Percentiles rank a stretch among this genome's conserved stretches.
These are phyloP conservation scores for Drosophila melanosoma DNA, from an alignment of 2,888 invertebrate genomes.

Conservation along the genomic window DNA sequence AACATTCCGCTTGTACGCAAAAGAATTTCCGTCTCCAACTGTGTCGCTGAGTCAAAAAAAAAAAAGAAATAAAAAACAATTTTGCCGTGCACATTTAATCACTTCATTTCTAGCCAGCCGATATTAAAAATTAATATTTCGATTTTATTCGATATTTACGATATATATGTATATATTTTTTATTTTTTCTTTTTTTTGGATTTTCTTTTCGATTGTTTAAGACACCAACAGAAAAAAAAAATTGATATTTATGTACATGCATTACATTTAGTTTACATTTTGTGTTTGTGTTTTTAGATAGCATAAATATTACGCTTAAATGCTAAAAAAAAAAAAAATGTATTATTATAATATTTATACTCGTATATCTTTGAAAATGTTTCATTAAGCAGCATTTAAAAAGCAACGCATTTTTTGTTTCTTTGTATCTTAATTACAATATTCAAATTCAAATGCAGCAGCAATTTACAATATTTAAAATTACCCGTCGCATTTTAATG, in stretches of 20 bases:
- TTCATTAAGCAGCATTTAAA: constrained; percentile 46
- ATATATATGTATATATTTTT: constrained; percentile 13
- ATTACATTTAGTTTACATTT: constrained; percentile 63
- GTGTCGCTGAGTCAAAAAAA: neutral
- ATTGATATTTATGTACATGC: constrained; percentile 71
- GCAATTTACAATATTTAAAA: constrained; percentile 40
- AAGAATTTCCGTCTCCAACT: neutral
- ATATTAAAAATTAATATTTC: neutral
- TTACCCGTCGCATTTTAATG: constrained; percentile 37
- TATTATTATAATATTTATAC: constrained; percentile 24
- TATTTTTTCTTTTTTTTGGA: constrained; percentile 2
- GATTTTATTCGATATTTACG: constrained; percentile 35
- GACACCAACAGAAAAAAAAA: constrained; percentile 53
- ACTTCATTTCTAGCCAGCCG: neutral
- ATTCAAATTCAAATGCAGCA: constrained; percentile 39
- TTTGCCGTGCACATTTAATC: neutral
- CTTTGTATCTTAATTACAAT: constrained; percentile 3
- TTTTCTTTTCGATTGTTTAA: constrained; percentile 38
- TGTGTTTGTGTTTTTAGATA: constrained; percentile 22
- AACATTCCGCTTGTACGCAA: constrained; percentile 7
- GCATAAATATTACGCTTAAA: constrained; percentile 64
- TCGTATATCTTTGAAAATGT: constrained; percentile 60
- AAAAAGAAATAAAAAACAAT: neutral
- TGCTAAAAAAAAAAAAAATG: constrained; percentile 32
- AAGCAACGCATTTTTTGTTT: constrained; percentile 38